Percentiles rank a stretch among this genome's conserved stretches.
These are phyloP conservation scores for Loripinus fragilis DNA, from an alignment of 2,888 invertebrate species.

Conservation along the genomic window DNA sequence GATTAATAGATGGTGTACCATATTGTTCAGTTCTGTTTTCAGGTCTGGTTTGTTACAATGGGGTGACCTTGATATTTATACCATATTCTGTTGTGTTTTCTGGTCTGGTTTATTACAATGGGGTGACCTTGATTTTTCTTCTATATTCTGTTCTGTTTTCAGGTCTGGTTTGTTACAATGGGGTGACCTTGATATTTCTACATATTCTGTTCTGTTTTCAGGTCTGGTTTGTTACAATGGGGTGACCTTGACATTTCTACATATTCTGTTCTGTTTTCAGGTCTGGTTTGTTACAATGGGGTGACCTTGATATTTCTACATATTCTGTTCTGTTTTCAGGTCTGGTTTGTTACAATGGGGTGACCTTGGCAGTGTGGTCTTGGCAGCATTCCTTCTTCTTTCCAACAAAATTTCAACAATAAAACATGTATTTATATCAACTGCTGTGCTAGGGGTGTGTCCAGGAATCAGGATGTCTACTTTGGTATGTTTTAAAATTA, in stretches of 20 bases:
- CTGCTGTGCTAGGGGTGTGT: constrained; percentile 62
- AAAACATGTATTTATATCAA: constrained; percentile 51
- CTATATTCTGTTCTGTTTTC: too few species aligned
- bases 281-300: constrained; percentile 48
- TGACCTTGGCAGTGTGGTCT: constrained; percentile 67
- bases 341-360: constrained; percentile 71
- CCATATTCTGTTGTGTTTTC: too few species aligned
- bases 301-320: constrained; percentile 52
- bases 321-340: constrained; percentile 44
- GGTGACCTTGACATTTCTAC: constrained; percentile 53
- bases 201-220: too few species aligned
- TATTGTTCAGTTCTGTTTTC: too few species aligned
- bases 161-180: too few species aligned
- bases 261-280: not conserved
- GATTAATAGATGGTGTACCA: too few species aligned
- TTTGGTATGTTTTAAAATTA: constrained; percentile 62
- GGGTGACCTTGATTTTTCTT: too few species aligned
- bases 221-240: constrained; percentile 71
- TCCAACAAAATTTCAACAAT: constrained; percentile 52
- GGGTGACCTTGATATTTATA: too few species aligned
- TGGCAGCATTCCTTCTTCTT: constrained; percentile 63
- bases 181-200: too few species aligned
- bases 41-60: too few species aligned
- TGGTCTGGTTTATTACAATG: too few species aligned
- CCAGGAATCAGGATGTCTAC: constrained; percentile 68